Conservation (phyloP, 2,888 invertebrate species). For the Epinotia demarniana region DNA sequence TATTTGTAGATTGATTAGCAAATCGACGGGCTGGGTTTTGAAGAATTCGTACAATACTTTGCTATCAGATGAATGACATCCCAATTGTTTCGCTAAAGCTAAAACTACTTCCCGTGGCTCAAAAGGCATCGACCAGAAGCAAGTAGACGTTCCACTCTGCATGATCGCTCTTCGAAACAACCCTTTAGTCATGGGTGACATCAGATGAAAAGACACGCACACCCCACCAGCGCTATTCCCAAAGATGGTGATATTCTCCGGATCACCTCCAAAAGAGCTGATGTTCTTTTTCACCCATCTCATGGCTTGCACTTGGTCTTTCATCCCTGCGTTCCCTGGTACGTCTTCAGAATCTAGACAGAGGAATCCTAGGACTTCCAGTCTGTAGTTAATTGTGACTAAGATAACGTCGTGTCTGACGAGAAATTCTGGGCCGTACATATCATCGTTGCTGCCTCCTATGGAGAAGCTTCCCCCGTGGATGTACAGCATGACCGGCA, state of each 20-base stretch:
- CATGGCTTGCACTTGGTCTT: conserved; percentile 76
- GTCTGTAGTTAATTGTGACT: conserved; percentile 74
- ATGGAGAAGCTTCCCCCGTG: conserved; percentile 68
- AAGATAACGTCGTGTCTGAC: conserved; percentile 67
- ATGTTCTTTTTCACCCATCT: conserved; percentile 75
- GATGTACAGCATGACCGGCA: conserved; percentile 74
- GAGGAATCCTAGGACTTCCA: conserved; percentile 72
- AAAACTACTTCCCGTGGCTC: conserved; percentile 68
- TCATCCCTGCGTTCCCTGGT: conserved; percentile 78
- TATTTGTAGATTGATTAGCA: conserved; percentile 53
- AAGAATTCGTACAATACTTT: conserved; percentile 65
- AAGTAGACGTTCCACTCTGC: conserved; percentile 87
- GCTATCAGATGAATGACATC: conserved; percentile 55
- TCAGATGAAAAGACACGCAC: conserved; percentile 64
- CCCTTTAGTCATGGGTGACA: conserved; percentile 76
- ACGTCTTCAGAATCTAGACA: conserved; percentile 69
- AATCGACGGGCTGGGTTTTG: conserved; percentile 58
- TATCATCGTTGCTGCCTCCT: conserved; percentile 66
- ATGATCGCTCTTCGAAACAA: conserved; percentile 83
- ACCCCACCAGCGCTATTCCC: conserved; percentile 75
- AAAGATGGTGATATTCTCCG: conserved; percentile 73
- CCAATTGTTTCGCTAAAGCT: conserved; percentile 47
- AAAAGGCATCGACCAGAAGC: conserved; percentile 78
- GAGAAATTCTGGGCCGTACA: conserved; percentile 72
- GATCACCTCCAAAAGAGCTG: conserved; percentile 70